Percentiles rank a stretch among this genome's conserved stretches.
Evolutionary conservation across 2,113 vertebrate genomes (phyloP).

Genomic region (Nettapus auritus): DNA sequence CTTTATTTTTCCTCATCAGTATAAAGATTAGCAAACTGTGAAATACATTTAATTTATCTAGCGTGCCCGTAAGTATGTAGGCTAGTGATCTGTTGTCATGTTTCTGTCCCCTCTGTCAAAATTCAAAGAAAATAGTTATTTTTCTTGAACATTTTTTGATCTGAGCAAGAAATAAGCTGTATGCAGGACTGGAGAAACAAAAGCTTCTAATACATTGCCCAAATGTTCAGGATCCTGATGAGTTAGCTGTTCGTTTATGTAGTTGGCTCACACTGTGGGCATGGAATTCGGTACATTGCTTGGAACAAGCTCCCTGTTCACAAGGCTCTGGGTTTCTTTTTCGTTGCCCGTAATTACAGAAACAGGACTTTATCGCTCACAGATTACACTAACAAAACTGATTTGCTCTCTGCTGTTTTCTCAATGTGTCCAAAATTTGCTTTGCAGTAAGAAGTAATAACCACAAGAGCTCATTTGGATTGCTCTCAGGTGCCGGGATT

Average conservation of each 20-base stretch:
- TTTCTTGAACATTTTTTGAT: neutral
- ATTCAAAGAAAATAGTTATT: neutral
- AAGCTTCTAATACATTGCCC: neutral
- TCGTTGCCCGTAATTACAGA: neutral
- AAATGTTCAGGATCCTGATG: neutral
- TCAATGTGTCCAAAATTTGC: slow-evolving; percentile 3
- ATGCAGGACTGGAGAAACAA: neutral
- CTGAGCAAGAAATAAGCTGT: neutral
- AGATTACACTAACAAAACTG: neutral
- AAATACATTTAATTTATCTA: neutral
- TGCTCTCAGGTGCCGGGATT: neutral
- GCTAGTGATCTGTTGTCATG: neutral
- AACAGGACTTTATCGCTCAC: slow-evolving; percentile 22
- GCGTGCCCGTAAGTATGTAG: neutral
- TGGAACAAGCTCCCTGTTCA: neutral
- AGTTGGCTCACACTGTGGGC: neutral
- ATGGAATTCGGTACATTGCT: slow-evolving; percentile 3
- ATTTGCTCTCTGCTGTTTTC: neutral
- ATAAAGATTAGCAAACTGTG: neutral
- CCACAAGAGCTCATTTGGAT: neutral
- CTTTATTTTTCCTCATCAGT: neutral
- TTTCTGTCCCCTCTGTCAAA: neutral
- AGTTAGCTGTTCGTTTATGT: slow-evolving; percentile 47
- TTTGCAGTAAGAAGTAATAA: neutral
- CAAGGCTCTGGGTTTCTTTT: neutral